A percentile compares a stretch with the other conserved stretches of the same genome.
phyloP scores from a whole-genome alignment of 2,797 vertebrate species.

The Chrysocyon brachyurus region DNA sequence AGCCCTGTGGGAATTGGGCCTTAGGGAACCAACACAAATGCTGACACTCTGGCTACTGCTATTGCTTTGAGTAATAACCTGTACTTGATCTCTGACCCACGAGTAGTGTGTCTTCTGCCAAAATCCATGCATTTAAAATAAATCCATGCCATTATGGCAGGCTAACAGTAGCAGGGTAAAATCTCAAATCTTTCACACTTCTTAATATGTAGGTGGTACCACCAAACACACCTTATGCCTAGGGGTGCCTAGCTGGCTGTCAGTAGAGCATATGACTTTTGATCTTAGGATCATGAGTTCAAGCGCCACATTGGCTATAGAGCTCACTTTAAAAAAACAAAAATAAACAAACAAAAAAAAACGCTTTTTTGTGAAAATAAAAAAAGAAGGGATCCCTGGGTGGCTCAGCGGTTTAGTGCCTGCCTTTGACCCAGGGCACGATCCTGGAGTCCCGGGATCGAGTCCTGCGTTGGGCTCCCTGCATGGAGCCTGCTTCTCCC shows the following conservation, averaged over 20 bases:
- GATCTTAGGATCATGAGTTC: neutral
- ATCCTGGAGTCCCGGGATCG: too few species aligned
- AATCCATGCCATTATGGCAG: neutral
- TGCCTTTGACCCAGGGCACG: too few species aligned
- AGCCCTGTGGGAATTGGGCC: neutral
- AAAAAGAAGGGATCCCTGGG: too few species aligned
- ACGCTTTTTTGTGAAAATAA: too few species aligned
- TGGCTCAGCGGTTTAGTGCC: too few species aligned
- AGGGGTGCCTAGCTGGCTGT: neutral
- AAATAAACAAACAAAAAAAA: rapidly evolving
- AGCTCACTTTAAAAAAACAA: neutral
- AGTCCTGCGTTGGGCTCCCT: too few species aligned
- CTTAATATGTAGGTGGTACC: neutral
- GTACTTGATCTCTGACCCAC: constrained; percentile 8
- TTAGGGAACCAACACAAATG: neutral
- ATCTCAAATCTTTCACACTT: neutral
- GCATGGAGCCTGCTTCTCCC: too few species aligned
- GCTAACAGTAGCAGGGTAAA: neutral
- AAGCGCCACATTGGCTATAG: neutral
- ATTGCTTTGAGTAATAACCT: neutral
- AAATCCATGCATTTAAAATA: neutral
- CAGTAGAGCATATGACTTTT: neutral
- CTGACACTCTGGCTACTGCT: neutral
- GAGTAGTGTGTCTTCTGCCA: neutral
- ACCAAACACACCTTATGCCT: neutral